These are phyloP conservation scores for Eutrigla gurnardus DNA, from an alignment of 2,797 vertebrate genomes.

Conservation along the genomic window DNA sequence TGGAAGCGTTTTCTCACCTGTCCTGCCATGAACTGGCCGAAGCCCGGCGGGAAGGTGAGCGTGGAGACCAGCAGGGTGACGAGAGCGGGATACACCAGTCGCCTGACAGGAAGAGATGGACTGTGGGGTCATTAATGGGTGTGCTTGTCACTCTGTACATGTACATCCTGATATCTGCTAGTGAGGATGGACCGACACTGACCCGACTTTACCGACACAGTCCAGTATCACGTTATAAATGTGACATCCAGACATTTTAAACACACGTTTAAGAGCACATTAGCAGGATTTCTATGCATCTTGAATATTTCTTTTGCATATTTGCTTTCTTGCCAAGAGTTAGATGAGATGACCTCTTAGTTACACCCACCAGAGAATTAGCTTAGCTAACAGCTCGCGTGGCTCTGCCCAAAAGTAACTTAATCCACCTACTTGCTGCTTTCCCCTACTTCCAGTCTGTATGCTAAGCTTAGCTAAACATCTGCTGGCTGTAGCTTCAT, in stretches of 20 bases:
- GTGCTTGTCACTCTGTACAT: slow-evolving; percentile 49
- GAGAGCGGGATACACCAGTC: slow-evolving; percentile 94
- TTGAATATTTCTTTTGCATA: background rate
- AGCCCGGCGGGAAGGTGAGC: slow-evolving; percentile 95
- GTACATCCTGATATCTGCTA: slow-evolving; percentile 39
- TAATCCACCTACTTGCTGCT: background rate
- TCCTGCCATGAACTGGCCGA: slow-evolving; percentile 99
- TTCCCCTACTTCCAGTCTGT: background rate
- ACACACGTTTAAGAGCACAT: slow-evolving; percentile 2
- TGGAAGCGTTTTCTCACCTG: slow-evolving; percentile 86
- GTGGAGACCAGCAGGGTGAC: slow-evolving; percentile 95
- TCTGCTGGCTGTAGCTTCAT: background rate
- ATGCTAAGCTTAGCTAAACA: background rate
- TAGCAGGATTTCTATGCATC: background rate
- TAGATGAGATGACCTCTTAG: slow-evolving; percentile 6
- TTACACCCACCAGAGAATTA: background rate
- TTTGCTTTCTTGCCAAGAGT: background rate
- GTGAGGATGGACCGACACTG: slow-evolving; percentile 30
- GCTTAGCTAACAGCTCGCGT: background rate
- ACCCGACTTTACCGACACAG: slow-evolving; percentile 46
- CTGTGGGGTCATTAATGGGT: slow-evolving; percentile 77
- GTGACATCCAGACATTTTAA: slow-evolving; percentile 32
- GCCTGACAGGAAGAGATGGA: slow-evolving; percentile 85
- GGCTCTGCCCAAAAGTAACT: background rate
- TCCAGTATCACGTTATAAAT: slow-evolving; percentile 12